Conservation (phyloP, 2,797 vertebrate genomes). For the Manis pentadactyla region DNA sequence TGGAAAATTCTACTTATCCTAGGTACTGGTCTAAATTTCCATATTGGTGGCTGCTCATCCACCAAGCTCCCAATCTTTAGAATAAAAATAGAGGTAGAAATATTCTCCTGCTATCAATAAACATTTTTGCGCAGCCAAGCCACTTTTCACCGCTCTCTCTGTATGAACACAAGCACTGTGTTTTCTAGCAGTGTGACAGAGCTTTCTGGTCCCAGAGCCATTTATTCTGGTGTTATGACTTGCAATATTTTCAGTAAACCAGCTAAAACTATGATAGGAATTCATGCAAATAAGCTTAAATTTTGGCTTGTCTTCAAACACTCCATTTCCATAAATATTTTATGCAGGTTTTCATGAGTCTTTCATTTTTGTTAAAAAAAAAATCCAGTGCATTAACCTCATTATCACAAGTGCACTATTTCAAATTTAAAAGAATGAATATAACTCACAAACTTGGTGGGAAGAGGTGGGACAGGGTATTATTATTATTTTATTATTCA, state of each 20-base stretch:
- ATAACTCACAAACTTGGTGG: slow-evolving; percentile 13
- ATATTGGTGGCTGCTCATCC: neutral
- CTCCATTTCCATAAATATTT: slow-evolving; percentile 78
- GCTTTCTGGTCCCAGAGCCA: slow-evolving; percentile 46
- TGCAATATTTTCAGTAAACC: slow-evolving; percentile 70
- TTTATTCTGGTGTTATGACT: slow-evolving; percentile 59
- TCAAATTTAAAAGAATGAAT: slow-evolving; percentile 65
- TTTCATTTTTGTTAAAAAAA: slow-evolving; percentile 73
- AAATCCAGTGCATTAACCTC: slow-evolving; percentile 68
- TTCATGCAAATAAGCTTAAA: slow-evolving; percentile 73
- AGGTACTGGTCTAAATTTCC: neutral
- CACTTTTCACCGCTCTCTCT: neutral
- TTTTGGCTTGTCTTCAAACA: slow-evolving; percentile 69
- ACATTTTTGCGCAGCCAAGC: slow-evolving; percentile 32
- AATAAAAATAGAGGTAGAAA: slow-evolving; percentile 40
- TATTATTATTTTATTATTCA: slow-evolving; percentile 48
- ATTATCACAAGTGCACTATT: slow-evolving; percentile 71
- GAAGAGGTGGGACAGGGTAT: neutral
- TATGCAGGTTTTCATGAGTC: slow-evolving; percentile 64
- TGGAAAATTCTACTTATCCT: neutral
- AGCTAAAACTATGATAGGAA: slow-evolving; percentile 57
- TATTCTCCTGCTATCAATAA: neutral
- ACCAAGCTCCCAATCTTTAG: neutral
- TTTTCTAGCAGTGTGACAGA: neutral
- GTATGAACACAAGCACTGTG: neutral